Evolutionary conservation across 2,888 invertebrate genomes (phyloP), one percentile per base, ranked within the genome.

Genomic region (Acrobasis repandana): DNA sequence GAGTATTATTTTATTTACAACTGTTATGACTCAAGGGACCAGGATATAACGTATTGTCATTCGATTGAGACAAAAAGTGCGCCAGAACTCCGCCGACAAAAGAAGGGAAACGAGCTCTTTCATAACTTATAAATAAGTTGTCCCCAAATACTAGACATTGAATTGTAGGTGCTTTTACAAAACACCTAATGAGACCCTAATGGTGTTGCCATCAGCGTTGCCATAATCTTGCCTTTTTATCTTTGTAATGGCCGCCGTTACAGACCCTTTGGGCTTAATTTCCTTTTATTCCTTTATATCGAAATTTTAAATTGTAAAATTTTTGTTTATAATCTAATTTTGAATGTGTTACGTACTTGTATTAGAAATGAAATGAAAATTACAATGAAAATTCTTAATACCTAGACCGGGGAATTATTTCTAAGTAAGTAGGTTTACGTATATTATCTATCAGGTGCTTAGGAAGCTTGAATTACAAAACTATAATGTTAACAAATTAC

Each of bases 161-260:
- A 58, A 58, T 50, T 58, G 48, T 58, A 34, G 58, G 48, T 48
- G 58, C 58, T 48, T 58, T 48, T 49, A 36, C 38, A 36, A 49
- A 49, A 49, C 58, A 60, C 52, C 28, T 60, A 60, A 60, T 60
- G 60, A 60, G 60, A 16, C 28, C 52, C 46, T 52, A 60, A 60
- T 60, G 51, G 60, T 52, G 60, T 60, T 52, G 60, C 60, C 52
- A 60, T 60, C 16, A 60, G 15, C 60, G 52, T 34, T 46, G 28
- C 52, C 43, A 52, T 60, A 60, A 60, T 60, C 60, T 60, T 52
- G 52, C 60, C 60, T 52, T 60, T 58, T 59, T 34, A 60, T 60
- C 60, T 60, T 33, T 52, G 38, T 52, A 60, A 60, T 52, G 52
- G 52, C 60, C 20, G 51, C 52, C 60, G 51, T 60, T 60, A 60